Percentiles rank a stretch among this genome's conserved stretches.
These are phyloP conservation scores for Myiozetetes cayanensis DNA, from an alignment of 2,113 vertebrate species.

Conservation along the genomic window DNA sequence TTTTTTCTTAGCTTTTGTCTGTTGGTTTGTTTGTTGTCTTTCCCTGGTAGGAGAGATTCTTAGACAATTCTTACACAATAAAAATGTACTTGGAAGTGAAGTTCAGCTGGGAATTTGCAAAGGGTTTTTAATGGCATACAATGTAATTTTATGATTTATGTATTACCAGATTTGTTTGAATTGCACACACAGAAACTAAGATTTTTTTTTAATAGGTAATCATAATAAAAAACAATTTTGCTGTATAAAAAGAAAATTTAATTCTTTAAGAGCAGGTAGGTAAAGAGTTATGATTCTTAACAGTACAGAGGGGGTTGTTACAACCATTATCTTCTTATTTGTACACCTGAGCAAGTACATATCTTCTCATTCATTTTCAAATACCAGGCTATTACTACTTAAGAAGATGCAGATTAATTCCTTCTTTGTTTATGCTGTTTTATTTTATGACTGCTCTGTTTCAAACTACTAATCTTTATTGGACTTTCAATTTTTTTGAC, in stretches of 20 bases:
- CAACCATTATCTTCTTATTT: neutral
- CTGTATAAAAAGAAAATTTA: neutral
- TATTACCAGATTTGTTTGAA: neutral
- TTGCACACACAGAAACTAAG: neutral
- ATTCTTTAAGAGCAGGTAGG: neutral
- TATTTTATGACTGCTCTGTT: slow-evolving; percentile 8
- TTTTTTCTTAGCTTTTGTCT: neutral
- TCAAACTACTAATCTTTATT: slow-evolving; percentile 25
- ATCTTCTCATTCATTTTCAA: neutral
- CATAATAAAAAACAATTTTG: neutral
- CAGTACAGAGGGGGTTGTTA: neutral
- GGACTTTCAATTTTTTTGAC: neutral
- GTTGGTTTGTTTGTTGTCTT: neutral
- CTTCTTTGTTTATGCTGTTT: neutral
- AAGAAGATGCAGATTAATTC: slow-evolving; percentile 1
- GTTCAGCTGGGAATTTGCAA: slow-evolving; percentile 4
- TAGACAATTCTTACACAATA: neutral
- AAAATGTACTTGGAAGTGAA: slow-evolving; percentile 36
- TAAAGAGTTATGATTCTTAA: neutral
- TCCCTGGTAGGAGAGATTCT: neutral
- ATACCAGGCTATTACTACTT: neutral
- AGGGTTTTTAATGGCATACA: neutral
- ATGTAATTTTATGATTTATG: neutral
- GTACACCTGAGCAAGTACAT: neutral
- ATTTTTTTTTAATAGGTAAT: neutral